A percentile compares a stretch with the other conserved stretches of the same genome.
These are phyloP conservation scores for Oceanodroma leucorhoa DNA, from an alignment of 2,797 vertebrate species.

Conservation along the genomic window DNA sequence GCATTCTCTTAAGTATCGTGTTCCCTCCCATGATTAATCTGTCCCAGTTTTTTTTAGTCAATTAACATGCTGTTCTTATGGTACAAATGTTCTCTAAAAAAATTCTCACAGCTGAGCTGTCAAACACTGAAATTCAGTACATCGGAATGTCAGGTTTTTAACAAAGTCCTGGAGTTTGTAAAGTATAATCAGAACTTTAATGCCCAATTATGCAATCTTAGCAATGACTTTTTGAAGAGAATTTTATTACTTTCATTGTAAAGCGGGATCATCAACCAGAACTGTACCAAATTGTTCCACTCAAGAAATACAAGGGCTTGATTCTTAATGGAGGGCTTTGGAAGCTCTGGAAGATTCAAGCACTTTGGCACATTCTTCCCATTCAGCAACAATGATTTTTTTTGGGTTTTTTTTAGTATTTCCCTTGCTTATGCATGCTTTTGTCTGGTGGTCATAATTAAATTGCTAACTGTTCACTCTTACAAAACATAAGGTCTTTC, in stretches of 20 bases:
- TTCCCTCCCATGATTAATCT: slow-evolving; percentile 66
- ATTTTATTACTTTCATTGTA: neutral
- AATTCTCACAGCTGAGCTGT: slow-evolving; percentile 58
- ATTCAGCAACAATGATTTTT: neutral
- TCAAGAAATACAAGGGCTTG: neutral
- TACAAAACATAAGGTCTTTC: neutral
- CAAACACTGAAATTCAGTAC: slow-evolving; percentile 45
- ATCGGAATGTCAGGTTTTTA: slow-evolving; percentile 60
- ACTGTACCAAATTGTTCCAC: neutral
- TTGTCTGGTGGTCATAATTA: neutral
- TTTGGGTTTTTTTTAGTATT: neutral
- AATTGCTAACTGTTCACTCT: neutral
- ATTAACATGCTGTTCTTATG: slow-evolving; percentile 68
- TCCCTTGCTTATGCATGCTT: neutral
- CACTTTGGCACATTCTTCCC: neutral
- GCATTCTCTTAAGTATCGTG: neutral
- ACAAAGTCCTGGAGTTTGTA: slow-evolving; percentile 28
- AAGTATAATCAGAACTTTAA: slow-evolving; percentile 59
- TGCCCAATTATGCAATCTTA: slow-evolving; percentile 42
- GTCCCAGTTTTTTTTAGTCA: slow-evolving; percentile 69
- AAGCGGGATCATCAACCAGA: neutral
- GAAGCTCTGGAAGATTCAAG: neutral
- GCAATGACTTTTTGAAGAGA: neutral
- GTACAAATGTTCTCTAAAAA: slow-evolving; percentile 61
- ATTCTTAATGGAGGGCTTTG: neutral